Base-by-base conservation (phyloP, 2,888 invertebrate genomes). In the Ecdyonurus torrentis region DNA sequence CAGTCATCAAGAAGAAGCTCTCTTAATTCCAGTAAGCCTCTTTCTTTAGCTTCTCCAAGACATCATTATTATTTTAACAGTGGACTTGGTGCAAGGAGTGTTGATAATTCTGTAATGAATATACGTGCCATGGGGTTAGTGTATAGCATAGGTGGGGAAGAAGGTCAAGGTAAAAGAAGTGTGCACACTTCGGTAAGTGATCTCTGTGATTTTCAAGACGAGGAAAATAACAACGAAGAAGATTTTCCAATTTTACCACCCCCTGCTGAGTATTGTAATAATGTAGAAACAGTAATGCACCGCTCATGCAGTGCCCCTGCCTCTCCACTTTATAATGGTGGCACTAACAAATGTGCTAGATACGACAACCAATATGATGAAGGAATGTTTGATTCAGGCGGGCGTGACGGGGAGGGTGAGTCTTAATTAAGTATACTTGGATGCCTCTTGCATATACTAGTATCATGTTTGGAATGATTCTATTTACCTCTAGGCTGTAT, bases 51-150 rank as follows among this genome's bases (percentile, higher is more conserved):
- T 37, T 37, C 37, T 37, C 37, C 37, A 37, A 37, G 37, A 37
- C 37, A 37, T 55, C 22, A 20, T 5, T 55, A 55, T 55, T 55
- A 55, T 55, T 55, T 55, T 55, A n/a, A 5, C n/a, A 37, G 37
- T 37, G 37, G 37, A 55, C 37, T 37, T 37, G n/a, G n/a, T n/a
- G 19, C 55, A 55, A 55, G 55, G 55, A 20, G 52, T 23, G 63
- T 72, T 63, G 72, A 73, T 70, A 73, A 73, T 67, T 71, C 72
- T 65, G 70, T 70, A 55, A 71, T 73, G 66, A 71, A 71, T 66
- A 74, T 74, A 65, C 71, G 74, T 37, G 74, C 73, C 60, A 73
- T 73, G 63, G 74, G 74, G 58, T 72, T 72, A 61, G 69, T 72
- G 19, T 55, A 55, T 22, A 20, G 55, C 20, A 22, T 55, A n/a